phyloP scores from a whole-genome alignment of 2,113 vertebrate genomes.

The Gavia stellata region DNA sequence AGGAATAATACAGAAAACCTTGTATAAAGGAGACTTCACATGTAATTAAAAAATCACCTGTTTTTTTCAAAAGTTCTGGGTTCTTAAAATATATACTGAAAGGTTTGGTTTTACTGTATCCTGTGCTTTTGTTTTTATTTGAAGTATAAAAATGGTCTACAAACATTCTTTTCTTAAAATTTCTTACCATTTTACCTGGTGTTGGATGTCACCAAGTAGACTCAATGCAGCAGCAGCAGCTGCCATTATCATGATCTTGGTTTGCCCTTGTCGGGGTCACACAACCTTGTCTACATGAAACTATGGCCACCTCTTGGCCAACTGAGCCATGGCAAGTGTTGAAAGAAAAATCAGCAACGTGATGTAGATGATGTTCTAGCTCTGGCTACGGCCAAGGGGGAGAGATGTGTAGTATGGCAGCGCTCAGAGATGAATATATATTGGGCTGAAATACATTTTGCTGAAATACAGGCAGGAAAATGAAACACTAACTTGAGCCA shows the following conservation, averaged over 20 bases:
- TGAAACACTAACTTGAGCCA: background rate
- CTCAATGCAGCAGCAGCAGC: background rate
- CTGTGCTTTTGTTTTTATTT: background rate
- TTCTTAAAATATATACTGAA: background rate
- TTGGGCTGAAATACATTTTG: background rate
- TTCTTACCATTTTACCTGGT: background rate
- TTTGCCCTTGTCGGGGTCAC: background rate
- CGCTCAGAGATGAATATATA: background rate
- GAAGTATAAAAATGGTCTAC: background rate
- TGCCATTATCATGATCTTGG: background rate
- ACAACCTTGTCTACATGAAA: background rate
- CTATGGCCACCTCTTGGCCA: background rate
- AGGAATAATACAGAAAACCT: background rate
- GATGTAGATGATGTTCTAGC: background rate
- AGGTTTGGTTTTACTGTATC: background rate
- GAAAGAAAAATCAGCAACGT: background rate
- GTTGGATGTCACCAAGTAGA: background rate
- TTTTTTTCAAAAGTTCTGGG: background rate
- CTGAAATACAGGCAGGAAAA: background rate
- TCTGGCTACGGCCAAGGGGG: background rate
- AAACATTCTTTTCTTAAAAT: background rate
- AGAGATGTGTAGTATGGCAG: background rate
- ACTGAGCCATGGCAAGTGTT: background rate
- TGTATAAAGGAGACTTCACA: background rate
- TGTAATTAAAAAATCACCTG: background rate